Conservation (phyloP, 2,113 vertebrate species). For the Chitala chitala region DNA sequence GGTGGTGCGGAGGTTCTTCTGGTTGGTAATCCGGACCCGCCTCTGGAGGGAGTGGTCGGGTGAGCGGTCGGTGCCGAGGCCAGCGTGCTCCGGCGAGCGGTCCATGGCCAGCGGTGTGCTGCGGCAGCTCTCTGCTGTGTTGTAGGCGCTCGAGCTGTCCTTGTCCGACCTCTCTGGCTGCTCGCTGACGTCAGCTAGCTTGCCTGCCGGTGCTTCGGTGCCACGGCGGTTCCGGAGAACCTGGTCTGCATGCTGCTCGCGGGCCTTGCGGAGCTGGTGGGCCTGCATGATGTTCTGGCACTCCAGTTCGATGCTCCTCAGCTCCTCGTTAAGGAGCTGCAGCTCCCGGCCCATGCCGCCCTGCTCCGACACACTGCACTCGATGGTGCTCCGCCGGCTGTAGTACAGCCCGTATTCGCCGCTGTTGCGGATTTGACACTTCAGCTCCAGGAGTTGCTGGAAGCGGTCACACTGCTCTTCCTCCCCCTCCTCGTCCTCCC, state of each 20-base stretch:
- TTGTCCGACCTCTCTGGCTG: slow-evolving; percentile 82
- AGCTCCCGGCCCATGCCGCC: slow-evolving; percentile 82
- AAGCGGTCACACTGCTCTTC: slow-evolving; percentile 74
- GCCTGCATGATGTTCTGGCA: slow-evolving; percentile 96
- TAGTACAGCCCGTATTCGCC: slow-evolving; percentile 86
- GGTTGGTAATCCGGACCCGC: slow-evolving; percentile 77
- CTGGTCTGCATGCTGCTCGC: slow-evolving; percentile 57
- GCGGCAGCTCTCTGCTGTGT: slow-evolving; percentile 86
- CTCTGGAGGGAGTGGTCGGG: slow-evolving; percentile 78
- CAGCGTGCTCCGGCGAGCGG: slow-evolving; percentile 74
- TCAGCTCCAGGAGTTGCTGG: slow-evolving; percentile 84
- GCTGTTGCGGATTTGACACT: slow-evolving; percentile 83
- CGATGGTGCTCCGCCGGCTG: slow-evolving; percentile 79
- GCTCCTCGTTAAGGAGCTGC: slow-evolving; percentile 85
- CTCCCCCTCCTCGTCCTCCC: slow-evolving; percentile 30
- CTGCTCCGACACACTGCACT: slow-evolving; percentile 73
- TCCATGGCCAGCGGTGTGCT: slow-evolving; percentile 79
- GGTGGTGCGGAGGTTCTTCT: slow-evolving; percentile 76
- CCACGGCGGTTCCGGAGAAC: slow-evolving; percentile 41
- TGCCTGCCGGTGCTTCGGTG: slow-evolving; percentile 47
- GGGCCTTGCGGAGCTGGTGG: slow-evolving; percentile 72
- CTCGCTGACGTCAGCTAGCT: slow-evolving; percentile 80
- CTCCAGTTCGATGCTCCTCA: slow-evolving; percentile 87
- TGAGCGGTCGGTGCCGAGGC: slow-evolving; percentile 73
- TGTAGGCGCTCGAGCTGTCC: slow-evolving; percentile 92